A percentile compares a stretch with the other conserved stretches of the same genome.
Conservation (phyloP, 2,797 vertebrate genomes). For the Gadopsis bispinosus region DNA sequence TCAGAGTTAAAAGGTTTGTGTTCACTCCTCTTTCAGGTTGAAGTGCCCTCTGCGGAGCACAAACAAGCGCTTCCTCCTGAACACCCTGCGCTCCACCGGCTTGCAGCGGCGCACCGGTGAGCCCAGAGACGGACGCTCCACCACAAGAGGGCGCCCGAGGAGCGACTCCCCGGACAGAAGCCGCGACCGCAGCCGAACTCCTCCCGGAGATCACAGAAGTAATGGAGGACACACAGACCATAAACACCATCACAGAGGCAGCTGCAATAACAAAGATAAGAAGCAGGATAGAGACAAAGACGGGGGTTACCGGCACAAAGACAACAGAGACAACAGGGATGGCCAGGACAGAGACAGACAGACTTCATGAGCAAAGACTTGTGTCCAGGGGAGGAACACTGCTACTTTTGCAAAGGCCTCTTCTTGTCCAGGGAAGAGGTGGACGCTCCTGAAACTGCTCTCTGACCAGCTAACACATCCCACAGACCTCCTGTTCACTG, state of each 20-base stretch:
- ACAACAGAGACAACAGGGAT: constrained; percentile 52
- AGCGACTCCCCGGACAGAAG: constrained; percentile 59
- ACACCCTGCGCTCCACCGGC: constrained; percentile 92
- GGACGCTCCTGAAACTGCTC: constrained; percentile 31
- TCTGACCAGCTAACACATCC: constrained; percentile 26
- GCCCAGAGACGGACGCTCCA: constrained; percentile 23
- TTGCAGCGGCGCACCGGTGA: constrained; percentile 53
- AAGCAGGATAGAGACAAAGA: constrained; percentile 64
- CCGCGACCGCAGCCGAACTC: constrained; percentile 67
- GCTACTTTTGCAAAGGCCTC: constrained; percentile 22
- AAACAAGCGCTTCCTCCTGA: constrained; percentile 97
- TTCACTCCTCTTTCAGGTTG: constrained; percentile 85
- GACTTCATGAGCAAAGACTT: constrained; percentile 42
- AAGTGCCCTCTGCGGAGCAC: constrained; percentile 94
- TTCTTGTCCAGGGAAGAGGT: constrained; percentile 24
- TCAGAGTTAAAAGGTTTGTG: neutral
- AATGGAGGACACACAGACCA: constrained; percentile 44
- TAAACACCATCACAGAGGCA: constrained; percentile 55
- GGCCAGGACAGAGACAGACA: constrained; percentile 58
- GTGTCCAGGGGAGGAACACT: constrained; percentile 27
- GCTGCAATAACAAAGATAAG: constrained; percentile 53
- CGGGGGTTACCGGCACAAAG: constrained; percentile 51
- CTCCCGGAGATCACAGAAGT: constrained; percentile 55
- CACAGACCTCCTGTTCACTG: neutral
- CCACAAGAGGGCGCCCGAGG: constrained; percentile 51